Conservation (phyloP, 1,140 invertebrate species). For the Ceratosolen fusciceps region DNA sequence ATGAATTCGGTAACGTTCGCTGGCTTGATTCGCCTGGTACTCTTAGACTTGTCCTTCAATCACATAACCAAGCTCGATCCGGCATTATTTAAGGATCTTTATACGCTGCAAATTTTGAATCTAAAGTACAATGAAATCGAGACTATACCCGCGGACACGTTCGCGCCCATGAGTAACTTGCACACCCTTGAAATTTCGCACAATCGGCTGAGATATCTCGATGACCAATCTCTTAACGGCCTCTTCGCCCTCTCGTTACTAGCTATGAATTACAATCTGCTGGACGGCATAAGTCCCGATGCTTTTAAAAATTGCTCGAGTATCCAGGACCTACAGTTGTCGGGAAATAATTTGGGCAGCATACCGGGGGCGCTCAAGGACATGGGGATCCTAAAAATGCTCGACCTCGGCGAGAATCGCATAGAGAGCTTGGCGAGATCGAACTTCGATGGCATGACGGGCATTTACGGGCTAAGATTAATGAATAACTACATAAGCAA, state of each 20-base stretch:
- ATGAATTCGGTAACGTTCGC: conserved; percentile 86
- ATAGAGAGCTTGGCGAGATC: conserved; percentile 83
- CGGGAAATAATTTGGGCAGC: conserved; percentile 82
- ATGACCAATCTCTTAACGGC: conserved; percentile 83
- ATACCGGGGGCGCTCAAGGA: conserved; percentile 83
- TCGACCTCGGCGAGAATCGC: conserved; percentile 87
- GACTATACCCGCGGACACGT: conserved; percentile 82
- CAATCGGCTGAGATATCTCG: conserved; percentile 81
- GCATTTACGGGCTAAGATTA: conserved; percentile 82
- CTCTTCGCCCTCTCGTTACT: conserved; percentile 86
- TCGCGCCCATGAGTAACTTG: conserved; percentile 85
- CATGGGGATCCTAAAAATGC: conserved; percentile 81
- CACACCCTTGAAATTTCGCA: conserved; percentile 84
- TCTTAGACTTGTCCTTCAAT: conserved; percentile 89
- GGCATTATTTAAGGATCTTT: conserved; percentile 84
- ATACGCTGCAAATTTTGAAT: conserved; percentile 86
- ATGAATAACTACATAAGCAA: conserved; percentile 87
- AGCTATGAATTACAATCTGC: conserved; percentile 83
- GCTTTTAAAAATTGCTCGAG: conserved; percentile 87
- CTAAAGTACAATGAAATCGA: conserved; percentile 85
- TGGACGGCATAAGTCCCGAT: conserved; percentile 80
- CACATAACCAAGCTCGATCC: conserved; percentile 84
- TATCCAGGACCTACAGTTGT: conserved; percentile 85
- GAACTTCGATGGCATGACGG: conserved; percentile 85
- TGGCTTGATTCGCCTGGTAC: conserved; percentile 87